A percentile compares a stretch with the other conserved stretches of the same genome.
Evolutionary conservation across 2,888 invertebrate genomes (phyloP).

Genomic region (Nomada ruficornis): DNA sequence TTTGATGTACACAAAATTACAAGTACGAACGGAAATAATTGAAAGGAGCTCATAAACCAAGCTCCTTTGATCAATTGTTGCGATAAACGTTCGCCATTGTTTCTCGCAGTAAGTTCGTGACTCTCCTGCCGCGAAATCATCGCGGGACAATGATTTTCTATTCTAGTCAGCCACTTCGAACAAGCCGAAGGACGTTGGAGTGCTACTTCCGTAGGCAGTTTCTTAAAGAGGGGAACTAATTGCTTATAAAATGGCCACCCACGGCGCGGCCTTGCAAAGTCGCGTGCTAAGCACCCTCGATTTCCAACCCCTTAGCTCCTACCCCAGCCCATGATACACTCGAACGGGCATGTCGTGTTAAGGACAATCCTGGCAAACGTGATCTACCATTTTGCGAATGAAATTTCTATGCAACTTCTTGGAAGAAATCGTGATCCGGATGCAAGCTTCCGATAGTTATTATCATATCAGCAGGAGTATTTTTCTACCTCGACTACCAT

Average conservation of each 20-base stretch:
- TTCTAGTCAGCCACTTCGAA: conserved; percentile 52
- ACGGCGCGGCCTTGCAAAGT: conserved; percentile 71
- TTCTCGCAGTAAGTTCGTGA: conserved; percentile 33
- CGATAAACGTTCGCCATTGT: conserved; percentile 45
- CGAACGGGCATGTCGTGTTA: conserved; percentile 45
- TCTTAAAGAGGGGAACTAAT: conserved; percentile 74
- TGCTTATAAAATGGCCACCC: conserved; percentile 76
- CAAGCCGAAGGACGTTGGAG: conserved; percentile 53
- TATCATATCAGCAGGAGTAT: neutral
- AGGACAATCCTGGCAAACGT: neutral
- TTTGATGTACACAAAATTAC: neutral
- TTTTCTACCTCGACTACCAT: neutral
- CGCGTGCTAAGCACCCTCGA: conserved; percentile 77
- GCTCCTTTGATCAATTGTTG: conserved; percentile 16
- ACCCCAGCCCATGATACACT: conserved; percentile 63
- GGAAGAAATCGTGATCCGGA: neutral
- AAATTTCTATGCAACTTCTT: neutral
- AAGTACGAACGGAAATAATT: neutral
- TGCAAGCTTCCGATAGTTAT: neutral
- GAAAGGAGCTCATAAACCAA: neutral
- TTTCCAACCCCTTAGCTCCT: conserved; percentile 57
- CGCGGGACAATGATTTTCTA: conserved; percentile 58
- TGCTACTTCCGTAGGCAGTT: conserved; percentile 63
- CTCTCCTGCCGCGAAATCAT: conserved; percentile 34
- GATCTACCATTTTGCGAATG: conserved; percentile 4